Conservation (phyloP, 2,888 invertebrate genomes). For the Branchellion lobata region DNA sequence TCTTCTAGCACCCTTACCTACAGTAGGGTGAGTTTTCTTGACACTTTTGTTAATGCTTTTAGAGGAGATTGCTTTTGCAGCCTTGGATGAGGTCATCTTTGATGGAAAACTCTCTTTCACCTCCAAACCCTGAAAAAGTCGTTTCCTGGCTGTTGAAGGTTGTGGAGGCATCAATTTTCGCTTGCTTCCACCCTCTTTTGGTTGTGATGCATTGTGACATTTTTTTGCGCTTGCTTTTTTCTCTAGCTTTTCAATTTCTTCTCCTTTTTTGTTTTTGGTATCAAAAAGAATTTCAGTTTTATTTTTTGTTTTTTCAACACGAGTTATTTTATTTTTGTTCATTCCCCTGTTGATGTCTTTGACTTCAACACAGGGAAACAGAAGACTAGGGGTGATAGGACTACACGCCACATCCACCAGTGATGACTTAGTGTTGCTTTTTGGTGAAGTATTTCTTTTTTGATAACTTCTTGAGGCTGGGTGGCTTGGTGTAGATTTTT, state of each 20-base stretch:
- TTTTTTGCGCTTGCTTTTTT: no score
- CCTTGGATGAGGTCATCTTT: no score
- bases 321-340: not conserved
- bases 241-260: no score
- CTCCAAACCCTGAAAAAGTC: no score
- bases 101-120: no score
- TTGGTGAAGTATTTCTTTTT: not conserved
- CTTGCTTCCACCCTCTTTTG: no score
- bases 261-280: not conserved
- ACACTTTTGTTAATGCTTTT: not conserved
- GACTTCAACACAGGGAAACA: not conserved
- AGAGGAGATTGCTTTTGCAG: no score
- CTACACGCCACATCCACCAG: slow-evolving; percentile 26
- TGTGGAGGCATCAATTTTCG: no score
- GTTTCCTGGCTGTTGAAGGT: no score
- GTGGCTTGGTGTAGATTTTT: not conserved
- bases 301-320: not conserved
- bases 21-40: not conserved
- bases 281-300: not conserved
- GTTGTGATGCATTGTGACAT: no score
- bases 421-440: no score
- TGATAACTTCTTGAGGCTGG: not conserved
- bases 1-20: not conserved
- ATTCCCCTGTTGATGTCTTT: not conserved
- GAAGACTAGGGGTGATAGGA: slow-evolving; percentile 24